Evolutionary conservation across 2,797 vertebrate genomes (phyloP).

Genomic region (Hydrophis major): DNA sequence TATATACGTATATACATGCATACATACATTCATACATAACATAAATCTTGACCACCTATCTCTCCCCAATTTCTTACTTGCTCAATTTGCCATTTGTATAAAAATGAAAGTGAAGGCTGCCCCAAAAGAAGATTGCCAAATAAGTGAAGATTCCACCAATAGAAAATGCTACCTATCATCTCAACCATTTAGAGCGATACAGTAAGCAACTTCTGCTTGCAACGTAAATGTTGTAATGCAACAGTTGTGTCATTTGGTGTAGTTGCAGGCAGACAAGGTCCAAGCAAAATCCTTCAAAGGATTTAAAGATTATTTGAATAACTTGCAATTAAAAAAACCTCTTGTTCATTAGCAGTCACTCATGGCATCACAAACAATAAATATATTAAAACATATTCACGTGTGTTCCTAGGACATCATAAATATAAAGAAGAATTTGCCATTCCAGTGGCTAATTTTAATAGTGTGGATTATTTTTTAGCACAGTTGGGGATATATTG

Average conservation of each 20-base stretch:
- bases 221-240: not conserved
- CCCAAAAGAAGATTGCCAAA: not conserved
- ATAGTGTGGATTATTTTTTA: not conserved
- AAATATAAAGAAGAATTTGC: not conserved
- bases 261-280: not conserved
- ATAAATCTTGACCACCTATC: not conserved
- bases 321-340: not conserved
- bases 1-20: not conserved
- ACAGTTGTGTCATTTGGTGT: not conserved
- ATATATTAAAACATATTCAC: not conserved
- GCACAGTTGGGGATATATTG: not conserved
- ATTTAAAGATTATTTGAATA: not conserved
- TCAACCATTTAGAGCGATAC: not conserved
- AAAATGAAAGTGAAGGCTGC: not conserved
- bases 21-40: too few species aligned
- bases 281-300: not conserved
- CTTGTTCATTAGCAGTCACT: not conserved
- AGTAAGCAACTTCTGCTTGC: not conserved
- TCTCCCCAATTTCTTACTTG: not conserved
- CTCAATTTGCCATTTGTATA: not conserved
- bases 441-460: not conserved
- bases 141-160: not conserved
- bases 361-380: not conserved
- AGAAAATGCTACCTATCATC: not conserved
- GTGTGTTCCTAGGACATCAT: not conserved